A percentile compares a stretch with the other conserved stretches of the same genome.
Conservation (phyloP, 2,888 invertebrate genomes). For the Melangyna quadrimaculata region DNA sequence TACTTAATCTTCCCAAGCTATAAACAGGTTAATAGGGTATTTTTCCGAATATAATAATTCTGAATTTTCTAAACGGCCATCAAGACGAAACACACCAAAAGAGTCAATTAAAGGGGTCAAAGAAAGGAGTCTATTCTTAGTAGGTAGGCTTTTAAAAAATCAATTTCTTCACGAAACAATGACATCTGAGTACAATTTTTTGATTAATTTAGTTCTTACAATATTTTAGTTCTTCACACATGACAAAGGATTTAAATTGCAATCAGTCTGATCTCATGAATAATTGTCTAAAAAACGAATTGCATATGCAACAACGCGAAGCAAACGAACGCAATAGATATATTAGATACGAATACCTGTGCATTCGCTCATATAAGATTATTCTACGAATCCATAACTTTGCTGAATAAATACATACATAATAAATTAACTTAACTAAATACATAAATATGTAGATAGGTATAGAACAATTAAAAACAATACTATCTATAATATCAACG, state of each 20-base stretch:
- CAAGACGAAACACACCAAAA: not conserved
- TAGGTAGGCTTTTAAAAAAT: not conserved
- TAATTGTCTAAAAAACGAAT: not conserved
- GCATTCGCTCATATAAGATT: too few species aligned
- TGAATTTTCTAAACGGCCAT: too few species aligned
- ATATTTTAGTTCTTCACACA: not conserved
- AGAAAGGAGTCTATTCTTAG: not conserved
- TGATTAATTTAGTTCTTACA: not conserved
- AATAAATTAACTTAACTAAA: too few species aligned
- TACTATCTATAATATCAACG: too few species aligned
- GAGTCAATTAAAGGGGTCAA: conserved; percentile 15
- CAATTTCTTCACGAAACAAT: not conserved
- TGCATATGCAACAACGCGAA: not conserved
- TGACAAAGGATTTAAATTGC: not conserved
- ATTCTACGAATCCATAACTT: too few species aligned
- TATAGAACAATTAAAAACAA: not conserved
- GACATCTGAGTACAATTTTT: conserved; percentile 6
- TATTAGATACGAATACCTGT: not conserved
- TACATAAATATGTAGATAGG: too few species aligned
- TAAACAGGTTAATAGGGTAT: too few species aligned
- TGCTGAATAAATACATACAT: too few species aligned
- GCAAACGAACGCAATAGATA: not conserved
- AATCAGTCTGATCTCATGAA: not conserved
- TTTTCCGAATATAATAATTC: too few species aligned
- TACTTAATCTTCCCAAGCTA: too few species aligned